Base-by-base conservation (phyloP, 1,140 invertebrate genomes). In the Zaprionus capensis region DNA sequence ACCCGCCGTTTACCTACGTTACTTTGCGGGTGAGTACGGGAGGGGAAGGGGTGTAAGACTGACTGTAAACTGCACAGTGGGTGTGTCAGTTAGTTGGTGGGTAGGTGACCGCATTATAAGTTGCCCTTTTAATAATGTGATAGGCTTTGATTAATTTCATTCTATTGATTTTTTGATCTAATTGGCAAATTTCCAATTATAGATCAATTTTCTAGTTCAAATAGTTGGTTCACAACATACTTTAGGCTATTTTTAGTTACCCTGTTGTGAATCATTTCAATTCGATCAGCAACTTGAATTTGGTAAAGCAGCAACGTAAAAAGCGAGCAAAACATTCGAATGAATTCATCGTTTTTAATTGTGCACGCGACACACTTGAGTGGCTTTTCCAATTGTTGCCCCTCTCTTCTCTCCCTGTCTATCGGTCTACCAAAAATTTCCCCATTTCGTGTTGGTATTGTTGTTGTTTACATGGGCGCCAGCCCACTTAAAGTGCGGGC, bases 161-260 rank as follows among this genome's bases (percentile, higher is more conserved):
- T 49, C 22, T 58, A 75, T 75, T 44, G 72, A 75, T 75, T 70
- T 70, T 76, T 59, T 31, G 36, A 55, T 73, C 63, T 78, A 61
- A 88, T 88, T 83, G 83, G 73, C 84, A 58, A 83, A 61, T 57
- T 62, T 78, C 80, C 82, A 88, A 83, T 72, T 80, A 71, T 77
- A 79, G 77, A 69, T 67, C 46, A 58, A 72, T 78, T 86, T 86
- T 86, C 82, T 86, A 86, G 83, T 86, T 87, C 80, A 78, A 85
- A 85, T 85, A 51, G 71, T 71, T 80, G 70, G 69, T 69, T 71
- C 68, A 65, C 41, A 62, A 63, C 59, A 59, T 36, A 14, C 28
- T 17, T 22, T 28, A 14, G 15, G 55, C 68, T 71, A 76, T 76
- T 76, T 76, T 65, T 53, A 65, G 56, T n/a, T 11, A 9, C 26